Evolutionary conservation across 1,140 invertebrate genomes (phyloP).

Genomic region (Meloidogyne hapla): DNA sequence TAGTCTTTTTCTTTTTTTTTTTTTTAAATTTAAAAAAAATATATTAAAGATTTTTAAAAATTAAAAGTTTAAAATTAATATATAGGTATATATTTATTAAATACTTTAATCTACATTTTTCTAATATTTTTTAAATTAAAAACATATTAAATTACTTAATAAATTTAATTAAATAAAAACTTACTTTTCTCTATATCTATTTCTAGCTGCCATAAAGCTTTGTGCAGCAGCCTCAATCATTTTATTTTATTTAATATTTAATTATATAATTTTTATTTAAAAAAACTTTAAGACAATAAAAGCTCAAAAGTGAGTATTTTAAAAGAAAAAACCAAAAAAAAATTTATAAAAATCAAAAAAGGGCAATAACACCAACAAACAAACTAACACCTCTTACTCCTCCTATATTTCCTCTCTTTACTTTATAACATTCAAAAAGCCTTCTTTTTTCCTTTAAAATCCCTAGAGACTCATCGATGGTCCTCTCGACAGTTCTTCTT

Average conservation of each 20-base stretch:
- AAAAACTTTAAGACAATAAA: background rate
- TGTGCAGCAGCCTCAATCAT: slow-evolving; percentile 28
- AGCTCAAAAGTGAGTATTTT: background rate
- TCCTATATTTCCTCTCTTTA: background rate
- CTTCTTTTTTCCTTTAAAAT: background rate
- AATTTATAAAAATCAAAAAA: slow-evolving; percentile 5
- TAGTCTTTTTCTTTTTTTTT: slow-evolving; percentile 7
- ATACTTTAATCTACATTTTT: too few relatives aligned
- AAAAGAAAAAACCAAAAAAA: background rate
- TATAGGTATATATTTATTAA: too few relatives aligned
- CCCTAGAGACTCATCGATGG: slow-evolving; percentile 9
- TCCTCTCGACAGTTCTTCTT: background rate
- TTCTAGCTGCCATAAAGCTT: slow-evolving; percentile 28
- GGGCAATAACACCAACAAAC: background rate
- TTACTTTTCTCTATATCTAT: slow-evolving; percentile 23
- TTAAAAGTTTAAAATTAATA: background rate
- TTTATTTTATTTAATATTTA: background rate
- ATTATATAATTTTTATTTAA: background rate
- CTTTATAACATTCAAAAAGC: too few relatives aligned
- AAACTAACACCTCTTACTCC: too few relatives aligned
- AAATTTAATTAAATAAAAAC: background rate
- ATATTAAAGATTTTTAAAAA: background rate
- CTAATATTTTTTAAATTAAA: too few relatives aligned
- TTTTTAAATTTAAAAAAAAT: background rate
- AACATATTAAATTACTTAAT: too few relatives aligned